A percentile compares a stretch with the other conserved stretches of the same genome.
Conservation (phyloP, 1,140 invertebrate species). For the Drosophila setifemur region DNA sequence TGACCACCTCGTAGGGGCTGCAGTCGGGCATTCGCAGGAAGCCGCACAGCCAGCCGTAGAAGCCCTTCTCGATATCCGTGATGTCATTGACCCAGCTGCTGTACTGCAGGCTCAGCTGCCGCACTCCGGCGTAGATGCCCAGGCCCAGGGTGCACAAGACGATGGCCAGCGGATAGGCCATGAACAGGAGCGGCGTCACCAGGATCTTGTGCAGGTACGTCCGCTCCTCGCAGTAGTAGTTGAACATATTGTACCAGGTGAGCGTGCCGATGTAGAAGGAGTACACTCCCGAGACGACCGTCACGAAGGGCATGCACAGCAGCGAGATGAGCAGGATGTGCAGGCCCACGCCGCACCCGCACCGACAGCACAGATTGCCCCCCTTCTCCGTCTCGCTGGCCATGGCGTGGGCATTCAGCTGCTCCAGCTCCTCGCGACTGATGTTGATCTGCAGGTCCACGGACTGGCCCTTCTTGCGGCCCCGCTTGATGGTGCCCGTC, state of each 20-base stretch:
- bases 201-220: constrained; percentile 85
- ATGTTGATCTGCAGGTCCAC: constrained; percentile 89
- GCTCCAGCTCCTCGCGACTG: constrained; percentile 87
- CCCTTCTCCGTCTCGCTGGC: constrained; percentile 85
- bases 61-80: constrained; percentile 90
- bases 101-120: constrained; percentile 88
- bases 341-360: constrained; percentile 85
- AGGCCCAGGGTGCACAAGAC: constrained; percentile 86
- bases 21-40: constrained; percentile 87
- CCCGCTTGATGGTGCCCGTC: constrained; percentile 89
- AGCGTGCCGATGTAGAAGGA: constrained; percentile 90
- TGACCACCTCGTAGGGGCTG: constrained; percentile 79
- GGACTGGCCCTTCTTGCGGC: constrained; percentile 88
- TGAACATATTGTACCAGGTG: constrained; percentile 90
- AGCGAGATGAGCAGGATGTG: constrained; percentile 88
- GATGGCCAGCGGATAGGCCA: constrained; percentile 89
- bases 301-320: constrained; percentile 87
- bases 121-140: constrained; percentile 87
- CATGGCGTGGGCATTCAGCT: constrained; percentile 86
- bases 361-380: constrained; percentile 84
- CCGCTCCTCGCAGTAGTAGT: constrained; percentile 88
- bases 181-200: constrained; percentile 87
- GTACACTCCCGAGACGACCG: constrained; percentile 86
- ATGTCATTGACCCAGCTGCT: constrained; percentile 88
- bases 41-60: constrained; percentile 90